These are phyloP conservation scores for Hypolimnas misippus DNA, from an alignment of 2,888 invertebrate species.

Conservation along the genomic window DNA sequence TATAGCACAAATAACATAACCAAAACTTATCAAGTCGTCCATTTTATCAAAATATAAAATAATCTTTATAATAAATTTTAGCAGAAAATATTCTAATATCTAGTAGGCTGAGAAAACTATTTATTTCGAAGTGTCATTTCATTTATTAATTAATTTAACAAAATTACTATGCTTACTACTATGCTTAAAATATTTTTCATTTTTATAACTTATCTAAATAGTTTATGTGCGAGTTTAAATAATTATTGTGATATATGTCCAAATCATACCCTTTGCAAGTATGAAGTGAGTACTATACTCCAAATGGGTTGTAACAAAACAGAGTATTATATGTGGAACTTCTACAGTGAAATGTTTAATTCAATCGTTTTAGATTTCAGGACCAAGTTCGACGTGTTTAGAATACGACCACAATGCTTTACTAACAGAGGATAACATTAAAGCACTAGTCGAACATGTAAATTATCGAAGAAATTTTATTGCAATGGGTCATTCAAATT, in stretches of 20 bases:
- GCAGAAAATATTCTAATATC: constrained; percentile 24
- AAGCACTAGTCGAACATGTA: constrained; percentile 60
- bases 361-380: constrained; percentile 41
- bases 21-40: constrained; percentile 56
- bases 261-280: constrained; percentile 41
- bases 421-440: constrained; percentile 56
- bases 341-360: not conserved
- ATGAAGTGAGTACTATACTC: constrained; percentile 28
- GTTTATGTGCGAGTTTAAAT: constrained; percentile 18
- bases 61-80: constrained; percentile 7
- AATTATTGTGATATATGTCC: constrained; percentile 40
- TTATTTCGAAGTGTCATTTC: not conserved
- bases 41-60: constrained; percentile 56
- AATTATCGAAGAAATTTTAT: constrained; percentile 70
- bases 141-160: constrained; percentile 8
- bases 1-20: constrained; percentile 74
- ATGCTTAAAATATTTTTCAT: constrained; percentile 45
- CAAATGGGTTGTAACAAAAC: constrained; percentile 5
- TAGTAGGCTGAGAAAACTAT: constrained; percentile 21
- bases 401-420: constrained; percentile 57
- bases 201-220: constrained; percentile 28
- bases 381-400: constrained; percentile 58
- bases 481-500: constrained; percentile 60
- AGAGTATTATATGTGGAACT: not conserved
- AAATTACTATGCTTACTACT: constrained; percentile 33